phyloP scores from a whole-genome alignment of 1,140 invertebrate species.

The Leptinotarsa defecta region DNA sequence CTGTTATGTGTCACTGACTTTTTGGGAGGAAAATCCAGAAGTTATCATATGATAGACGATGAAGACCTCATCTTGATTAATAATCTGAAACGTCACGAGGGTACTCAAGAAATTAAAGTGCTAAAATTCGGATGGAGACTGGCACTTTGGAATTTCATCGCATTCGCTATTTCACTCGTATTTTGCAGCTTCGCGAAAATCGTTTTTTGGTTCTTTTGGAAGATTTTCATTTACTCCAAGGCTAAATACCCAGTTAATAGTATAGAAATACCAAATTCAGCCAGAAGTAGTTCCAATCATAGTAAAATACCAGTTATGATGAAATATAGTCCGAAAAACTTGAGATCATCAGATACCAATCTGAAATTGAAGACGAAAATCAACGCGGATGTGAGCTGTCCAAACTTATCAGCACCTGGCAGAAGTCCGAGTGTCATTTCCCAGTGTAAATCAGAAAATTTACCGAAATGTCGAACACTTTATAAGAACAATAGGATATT shows the following conservation, averaged over 20 bases:
- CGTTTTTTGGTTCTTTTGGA: neutral
- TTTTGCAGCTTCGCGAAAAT: neutral
- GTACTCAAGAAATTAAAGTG: neutral
- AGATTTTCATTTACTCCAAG: neutral
- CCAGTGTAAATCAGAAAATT: neutral
- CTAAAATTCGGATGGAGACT: conserved; percentile 3
- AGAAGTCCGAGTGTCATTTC: conserved; percentile 18
- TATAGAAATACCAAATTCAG: neutral
- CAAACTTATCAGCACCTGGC: neutral
- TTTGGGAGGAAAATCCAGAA: conserved; percentile 19
- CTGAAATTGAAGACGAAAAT: conserved; percentile 6
- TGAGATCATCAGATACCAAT: conserved; percentile 15
- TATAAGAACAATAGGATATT: conserved; percentile 21
- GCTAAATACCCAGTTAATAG: neutral
- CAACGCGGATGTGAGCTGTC: conserved; percentile 9
- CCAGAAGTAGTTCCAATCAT: neutral
- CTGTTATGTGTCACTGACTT: conserved; percentile 40
- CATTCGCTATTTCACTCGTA: neutral
- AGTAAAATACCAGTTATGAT: conserved; percentile 20
- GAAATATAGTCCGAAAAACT: neutral
- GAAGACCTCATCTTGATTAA: neutral
- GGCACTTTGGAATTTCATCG: neutral
- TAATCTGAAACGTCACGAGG: neutral
- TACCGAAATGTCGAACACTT: conserved; percentile 15
- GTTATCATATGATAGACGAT: conserved; percentile 11